phyloP scores from a whole-genome alignment of 2,888 invertebrate species.

The Drosophila emarginata region DNA sequence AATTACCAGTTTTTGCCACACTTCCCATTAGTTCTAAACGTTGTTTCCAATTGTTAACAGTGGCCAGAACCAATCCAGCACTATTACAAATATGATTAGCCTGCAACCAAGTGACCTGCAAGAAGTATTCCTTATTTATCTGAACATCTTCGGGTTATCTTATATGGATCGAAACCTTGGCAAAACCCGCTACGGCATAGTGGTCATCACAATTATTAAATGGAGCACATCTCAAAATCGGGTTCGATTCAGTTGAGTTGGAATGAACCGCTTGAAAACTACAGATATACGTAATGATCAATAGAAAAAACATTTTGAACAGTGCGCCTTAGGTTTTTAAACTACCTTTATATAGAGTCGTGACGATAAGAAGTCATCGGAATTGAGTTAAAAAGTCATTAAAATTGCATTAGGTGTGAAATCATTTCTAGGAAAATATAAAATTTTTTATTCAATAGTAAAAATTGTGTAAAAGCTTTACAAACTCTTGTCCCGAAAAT shows the following conservation, averaged over 20 bases:
- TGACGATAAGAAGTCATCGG: conserved; percentile 26
- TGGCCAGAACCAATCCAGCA: conserved; percentile 46
- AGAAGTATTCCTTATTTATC: not conserved
- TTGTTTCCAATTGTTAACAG: conserved; percentile 38
- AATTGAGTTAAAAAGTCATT: conserved; percentile 56
- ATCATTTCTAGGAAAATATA: conserved; percentile 68
- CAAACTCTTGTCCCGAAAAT: conserved; percentile 54
- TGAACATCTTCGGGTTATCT: not conserved
- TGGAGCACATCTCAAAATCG: not conserved
- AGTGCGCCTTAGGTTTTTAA: not conserved
- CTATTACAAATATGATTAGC: conserved; percentile 50
- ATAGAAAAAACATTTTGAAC: conserved; percentile 42
- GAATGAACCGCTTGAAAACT: conserved; percentile 17
- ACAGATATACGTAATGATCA: conserved; percentile 31
- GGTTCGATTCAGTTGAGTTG: not conserved
- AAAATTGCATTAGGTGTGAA: not conserved
- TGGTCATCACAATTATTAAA: conserved; percentile 24
- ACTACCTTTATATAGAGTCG: conserved; percentile 35
- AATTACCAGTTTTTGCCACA: conserved; percentile 33
- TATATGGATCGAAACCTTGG: conserved; percentile 32
- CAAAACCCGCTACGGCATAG: conserved; percentile 38
- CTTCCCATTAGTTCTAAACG: conserved; percentile 36
- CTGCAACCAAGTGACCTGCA: conserved; percentile 52
- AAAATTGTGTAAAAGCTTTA: conserved; percentile 56
- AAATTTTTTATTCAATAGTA: conserved; percentile 67